phyloP scores from a whole-genome alignment of 2,113 vertebrate genomes.

The Ptilorrhoa leucosticta region DNA sequence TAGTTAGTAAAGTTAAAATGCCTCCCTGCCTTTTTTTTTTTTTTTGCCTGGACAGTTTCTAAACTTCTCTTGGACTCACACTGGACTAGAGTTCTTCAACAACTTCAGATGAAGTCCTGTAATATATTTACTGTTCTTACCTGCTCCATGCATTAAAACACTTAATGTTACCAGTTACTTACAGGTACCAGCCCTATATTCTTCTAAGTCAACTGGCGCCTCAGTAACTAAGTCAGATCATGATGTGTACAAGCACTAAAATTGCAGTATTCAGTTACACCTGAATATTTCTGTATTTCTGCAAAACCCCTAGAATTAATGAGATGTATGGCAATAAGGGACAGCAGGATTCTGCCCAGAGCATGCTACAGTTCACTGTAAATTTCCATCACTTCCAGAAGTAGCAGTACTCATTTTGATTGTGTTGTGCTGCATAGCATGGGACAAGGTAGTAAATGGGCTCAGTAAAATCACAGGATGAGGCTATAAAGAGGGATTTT shows the following conservation, averaged over 20 bases:
- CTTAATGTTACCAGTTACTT: background rate
- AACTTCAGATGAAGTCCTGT: background rate
- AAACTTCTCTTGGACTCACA: background rate
- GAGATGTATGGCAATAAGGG: background rate
- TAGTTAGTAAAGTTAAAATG: background rate
- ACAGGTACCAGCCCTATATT: background rate
- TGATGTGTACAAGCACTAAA: background rate
- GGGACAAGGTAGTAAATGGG: background rate
- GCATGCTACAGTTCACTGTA: background rate
- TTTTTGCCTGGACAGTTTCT: accelerated
- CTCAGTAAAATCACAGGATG: background rate
- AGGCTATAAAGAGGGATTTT: background rate
- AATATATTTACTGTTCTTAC: background rate
- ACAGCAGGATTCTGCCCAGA: background rate
- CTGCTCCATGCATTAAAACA: background rate
- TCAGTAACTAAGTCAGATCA: background rate
- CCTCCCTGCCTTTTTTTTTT: background rate
- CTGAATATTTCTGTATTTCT: background rate
- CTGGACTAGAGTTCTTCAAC: background rate
- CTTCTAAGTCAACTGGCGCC: background rate
- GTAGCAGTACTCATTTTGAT: background rate
- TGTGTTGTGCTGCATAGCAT: background rate
- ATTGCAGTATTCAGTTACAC: background rate
- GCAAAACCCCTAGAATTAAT: background rate
- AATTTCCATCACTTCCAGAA: background rate